Evolutionary conservation across 2,113 vertebrate species (phyloP).

Genomic region (Atlantisia rogersi): DNA sequence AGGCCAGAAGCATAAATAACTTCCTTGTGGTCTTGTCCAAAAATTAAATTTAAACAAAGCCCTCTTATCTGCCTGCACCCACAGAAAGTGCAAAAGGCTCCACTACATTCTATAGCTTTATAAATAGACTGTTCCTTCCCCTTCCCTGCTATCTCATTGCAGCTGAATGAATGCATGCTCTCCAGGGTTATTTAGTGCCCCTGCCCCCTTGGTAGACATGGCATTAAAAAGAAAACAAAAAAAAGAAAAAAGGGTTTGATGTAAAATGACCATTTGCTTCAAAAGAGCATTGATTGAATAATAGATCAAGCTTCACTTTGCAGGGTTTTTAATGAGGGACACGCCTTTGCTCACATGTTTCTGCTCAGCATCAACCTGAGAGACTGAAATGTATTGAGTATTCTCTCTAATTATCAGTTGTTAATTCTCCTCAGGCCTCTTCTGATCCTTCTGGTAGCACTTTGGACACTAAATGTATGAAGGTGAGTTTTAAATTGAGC

Average conservation of each 20-base stretch:
- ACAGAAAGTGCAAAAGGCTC: neutral
- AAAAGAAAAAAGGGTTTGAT: neutral
- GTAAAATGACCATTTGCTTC: slow-evolving; percentile 62
- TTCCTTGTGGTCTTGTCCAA: neutral
- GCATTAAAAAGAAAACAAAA: slow-evolving; percentile 29
- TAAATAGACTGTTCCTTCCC: neutral
- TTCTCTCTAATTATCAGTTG: slow-evolving; percentile 5
- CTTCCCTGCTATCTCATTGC: neutral
- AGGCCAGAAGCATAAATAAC: neutral
- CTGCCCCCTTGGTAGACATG: accelerated
- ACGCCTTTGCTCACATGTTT: neutral
- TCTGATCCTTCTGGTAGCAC: neutral
- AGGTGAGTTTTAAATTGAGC: slow-evolving; percentile 3
- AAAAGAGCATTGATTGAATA: slow-evolving; percentile 56
- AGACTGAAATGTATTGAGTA: neutral
- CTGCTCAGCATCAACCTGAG: slow-evolving; percentile 1
- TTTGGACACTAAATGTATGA: neutral
- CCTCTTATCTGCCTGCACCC: neutral
- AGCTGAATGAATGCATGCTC: neutral
- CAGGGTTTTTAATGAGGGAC: slow-evolving; percentile 18
- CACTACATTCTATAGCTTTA: neutral
- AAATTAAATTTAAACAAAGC: neutral
- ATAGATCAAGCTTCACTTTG: slow-evolving; percentile 58
- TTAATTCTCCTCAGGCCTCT: neutral
- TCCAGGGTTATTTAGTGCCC: neutral